phyloP scores from a whole-genome alignment of 53 echinoderm and acorn worm species.

The Crossaster papposus region DNA sequence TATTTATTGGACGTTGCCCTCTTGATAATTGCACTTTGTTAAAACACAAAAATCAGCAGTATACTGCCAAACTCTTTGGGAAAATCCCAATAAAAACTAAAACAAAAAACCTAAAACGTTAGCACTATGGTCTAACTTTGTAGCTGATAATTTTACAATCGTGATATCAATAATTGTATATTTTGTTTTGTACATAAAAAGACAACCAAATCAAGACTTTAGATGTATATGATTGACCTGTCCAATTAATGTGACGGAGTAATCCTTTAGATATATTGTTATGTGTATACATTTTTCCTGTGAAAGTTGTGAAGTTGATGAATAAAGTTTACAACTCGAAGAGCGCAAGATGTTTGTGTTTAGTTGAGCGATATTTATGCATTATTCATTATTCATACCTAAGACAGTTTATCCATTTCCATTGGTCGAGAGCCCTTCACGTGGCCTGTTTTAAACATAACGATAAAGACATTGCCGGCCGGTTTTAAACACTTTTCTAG shows the following conservation, averaged over 20 bases:
- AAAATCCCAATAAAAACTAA: neutral
- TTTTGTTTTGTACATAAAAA: conserved; percentile 30
- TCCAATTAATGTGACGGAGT: neutral
- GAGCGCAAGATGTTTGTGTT: neutral
- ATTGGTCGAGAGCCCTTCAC: too few relatives aligned
- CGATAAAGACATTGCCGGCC: too few relatives aligned
- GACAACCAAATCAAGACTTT: conserved; percentile 4
- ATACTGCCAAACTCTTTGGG: too few relatives aligned
- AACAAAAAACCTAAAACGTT: neutral
- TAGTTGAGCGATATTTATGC: neutral
- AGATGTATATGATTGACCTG: conserved; percentile 48
- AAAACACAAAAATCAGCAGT: too few relatives aligned
- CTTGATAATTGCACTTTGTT: too few relatives aligned
- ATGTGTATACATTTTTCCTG: conserved; percentile 39
- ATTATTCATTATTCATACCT: neutral
- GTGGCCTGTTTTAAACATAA: too few relatives aligned
- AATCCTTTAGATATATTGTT: conserved; percentile 44
- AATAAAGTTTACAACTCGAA: conserved; percentile 43
- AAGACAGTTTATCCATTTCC: too few relatives aligned
- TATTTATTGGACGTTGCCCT: too few relatives aligned
- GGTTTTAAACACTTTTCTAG: too few relatives aligned
- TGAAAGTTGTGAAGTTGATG: conserved; percentile 57
- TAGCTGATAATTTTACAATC: neutral
- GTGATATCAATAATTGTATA: conserved; percentile 18
- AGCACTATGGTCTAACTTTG: neutral